Conservation (phyloP, 2,113 vertebrate species). For the Melanotaenia duboulayi region DNA sequence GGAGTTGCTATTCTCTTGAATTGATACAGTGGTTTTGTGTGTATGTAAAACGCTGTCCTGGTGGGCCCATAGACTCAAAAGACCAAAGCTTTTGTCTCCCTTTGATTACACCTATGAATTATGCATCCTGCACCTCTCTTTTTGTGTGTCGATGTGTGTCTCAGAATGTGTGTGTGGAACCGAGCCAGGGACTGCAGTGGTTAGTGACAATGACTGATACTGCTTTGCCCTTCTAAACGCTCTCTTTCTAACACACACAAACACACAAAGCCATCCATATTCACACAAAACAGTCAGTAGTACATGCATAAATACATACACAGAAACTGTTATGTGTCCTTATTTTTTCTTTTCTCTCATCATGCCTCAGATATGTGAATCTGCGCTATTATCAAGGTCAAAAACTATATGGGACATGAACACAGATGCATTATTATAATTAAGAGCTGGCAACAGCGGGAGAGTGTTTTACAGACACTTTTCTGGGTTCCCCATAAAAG, state of each 20-base stretch:
- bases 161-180: constrained; percentile 40
- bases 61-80: constrained; percentile 55
- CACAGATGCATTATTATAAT: constrained; percentile 13
- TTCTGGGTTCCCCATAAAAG: background rate
- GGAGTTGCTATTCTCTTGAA: constrained; percentile 36
- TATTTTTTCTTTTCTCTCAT: constrained; percentile 34
- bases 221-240: constrained; percentile 51
- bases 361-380: constrained; percentile 24
- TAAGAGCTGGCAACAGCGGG: constrained; percentile 14
- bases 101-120: constrained; percentile 75
- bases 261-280: background rate
- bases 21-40: constrained; percentile 10
- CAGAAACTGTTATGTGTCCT: constrained; percentile 46
- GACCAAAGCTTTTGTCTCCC: constrained; percentile 63
- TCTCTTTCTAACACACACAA: constrained; percentile 15
- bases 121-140: constrained; percentile 64
- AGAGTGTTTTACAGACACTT: background rate
- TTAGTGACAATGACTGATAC: constrained; percentile 73
- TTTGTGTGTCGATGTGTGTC: constrained; percentile 50
- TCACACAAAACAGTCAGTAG: constrained; percentile 5
- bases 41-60: constrained; percentile 33
- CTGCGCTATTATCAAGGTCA: constrained; percentile 38
- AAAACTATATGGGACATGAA: background rate
- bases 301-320: background rate
- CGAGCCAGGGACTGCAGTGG: constrained; percentile 69